phyloP scores from a whole-genome alignment of 2,113 vertebrate species.

The human (Homo sapiens) region DNA sequence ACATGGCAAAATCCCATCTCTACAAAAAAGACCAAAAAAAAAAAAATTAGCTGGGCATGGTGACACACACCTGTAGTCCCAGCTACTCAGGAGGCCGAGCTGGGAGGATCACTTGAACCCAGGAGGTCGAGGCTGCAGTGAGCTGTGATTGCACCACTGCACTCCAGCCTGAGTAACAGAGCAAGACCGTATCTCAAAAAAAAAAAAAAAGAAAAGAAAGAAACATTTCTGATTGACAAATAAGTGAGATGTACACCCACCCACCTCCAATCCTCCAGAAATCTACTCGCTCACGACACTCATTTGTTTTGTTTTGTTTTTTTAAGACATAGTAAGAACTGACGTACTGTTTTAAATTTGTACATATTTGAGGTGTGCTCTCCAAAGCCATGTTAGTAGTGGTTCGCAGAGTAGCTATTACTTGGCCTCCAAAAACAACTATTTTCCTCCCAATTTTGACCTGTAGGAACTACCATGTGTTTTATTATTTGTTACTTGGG shows the following conservation, averaged over 20 bases:
- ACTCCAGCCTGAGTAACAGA: no score
- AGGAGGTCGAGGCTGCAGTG: no score
- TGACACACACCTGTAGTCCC: no score
- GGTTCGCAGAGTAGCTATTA: not conserved
- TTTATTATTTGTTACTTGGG: conserved; percentile 97
- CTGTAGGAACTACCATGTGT: conserved; percentile 97
- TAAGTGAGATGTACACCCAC: not conserved
- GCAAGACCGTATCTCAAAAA: no score
- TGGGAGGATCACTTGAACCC: no score
- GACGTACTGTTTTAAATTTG: not conserved
- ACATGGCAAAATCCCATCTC: no score
- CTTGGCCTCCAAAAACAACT: not conserved
- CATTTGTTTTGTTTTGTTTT: not conserved
- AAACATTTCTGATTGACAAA: not conserved
- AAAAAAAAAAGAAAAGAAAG: no score
- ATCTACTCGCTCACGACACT: not conserved
- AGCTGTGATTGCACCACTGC: no score
- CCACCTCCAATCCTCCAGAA: not conserved
- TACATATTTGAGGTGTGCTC: not conserved
- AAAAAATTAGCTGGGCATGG: no score
- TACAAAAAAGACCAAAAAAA: no score
- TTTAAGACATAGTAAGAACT: not conserved
- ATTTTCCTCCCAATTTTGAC: not conserved
- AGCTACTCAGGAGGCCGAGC: no score
- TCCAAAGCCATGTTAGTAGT: not conserved